Evolutionary conservation across 2,888 invertebrate species (phyloP).

Genomic region (Caenorhabditis virilis): DNA sequence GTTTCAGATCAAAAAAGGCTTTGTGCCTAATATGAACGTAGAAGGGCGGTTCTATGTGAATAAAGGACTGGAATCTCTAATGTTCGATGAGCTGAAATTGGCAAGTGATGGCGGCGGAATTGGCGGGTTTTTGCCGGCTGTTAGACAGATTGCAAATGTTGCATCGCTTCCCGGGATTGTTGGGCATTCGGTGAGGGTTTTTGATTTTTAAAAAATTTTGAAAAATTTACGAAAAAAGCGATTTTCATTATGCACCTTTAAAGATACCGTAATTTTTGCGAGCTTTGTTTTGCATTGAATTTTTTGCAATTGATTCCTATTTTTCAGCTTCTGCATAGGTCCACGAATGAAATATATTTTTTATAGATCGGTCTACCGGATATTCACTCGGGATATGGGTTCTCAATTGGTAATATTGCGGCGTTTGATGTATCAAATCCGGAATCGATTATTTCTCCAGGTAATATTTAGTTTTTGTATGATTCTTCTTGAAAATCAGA

Average conservation of each 20-base stretch:
- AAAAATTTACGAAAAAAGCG: not conserved
- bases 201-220: not conserved
- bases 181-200: constrained; percentile 45
- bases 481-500: too few species aligned
- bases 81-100: constrained; percentile 93
- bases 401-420: constrained; percentile 99
- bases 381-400: constrained; percentile 93
- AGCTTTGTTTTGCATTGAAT: not conserved
- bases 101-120: constrained; percentile 78
- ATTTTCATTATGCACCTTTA: too few species aligned
- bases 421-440: constrained; percentile 94
- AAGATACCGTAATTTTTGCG: too few species aligned
- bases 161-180: constrained; percentile 82
- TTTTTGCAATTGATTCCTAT: not conserved
- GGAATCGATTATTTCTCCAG: constrained; percentile 88
- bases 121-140: constrained; percentile 96
- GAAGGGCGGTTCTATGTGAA: constrained; percentile 98
- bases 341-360: not conserved
- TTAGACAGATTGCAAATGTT: constrained; percentile 98
- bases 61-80: constrained; percentile 84
- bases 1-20: constrained; percentile 96
- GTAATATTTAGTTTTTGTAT: too few species aligned
- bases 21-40: constrained; percentile 97
- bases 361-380: constrained; percentile 63
- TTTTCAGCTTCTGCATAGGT: not conserved